Conservation (phyloP, 2,888 invertebrate species). For the Drosophila siamana region DNA sequence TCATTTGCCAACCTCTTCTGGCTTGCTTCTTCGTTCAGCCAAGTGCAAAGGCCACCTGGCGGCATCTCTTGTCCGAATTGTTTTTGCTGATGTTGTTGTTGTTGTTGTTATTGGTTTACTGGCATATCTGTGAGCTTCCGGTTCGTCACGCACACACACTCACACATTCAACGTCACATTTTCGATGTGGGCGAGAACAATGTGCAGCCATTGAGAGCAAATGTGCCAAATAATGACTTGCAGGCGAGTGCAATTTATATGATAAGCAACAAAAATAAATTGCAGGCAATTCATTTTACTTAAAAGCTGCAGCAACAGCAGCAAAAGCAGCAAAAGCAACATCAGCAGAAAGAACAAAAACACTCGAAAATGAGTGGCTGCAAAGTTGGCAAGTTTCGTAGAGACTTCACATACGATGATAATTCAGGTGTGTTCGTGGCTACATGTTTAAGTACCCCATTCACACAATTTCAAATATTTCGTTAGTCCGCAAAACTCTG, state of each 20-base stretch:
- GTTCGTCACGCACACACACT: conserved; percentile 71
- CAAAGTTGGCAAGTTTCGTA: conserved; percentile 52
- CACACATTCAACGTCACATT: conserved; percentile 22
- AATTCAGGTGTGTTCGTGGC: conserved; percentile 38
- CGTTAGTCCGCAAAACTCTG: conserved; percentile 52
- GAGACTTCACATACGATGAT: conserved; percentile 13
- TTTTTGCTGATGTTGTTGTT: too few relatives aligned
- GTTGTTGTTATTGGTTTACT: conserved; percentile 28
- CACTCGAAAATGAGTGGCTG: conserved; percentile 54
- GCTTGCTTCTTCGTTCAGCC: conserved; percentile 30
- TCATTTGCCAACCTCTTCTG: conserved; percentile 32
- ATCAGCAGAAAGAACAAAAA: conserved; percentile 9
- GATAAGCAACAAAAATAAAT: conserved; percentile 82
- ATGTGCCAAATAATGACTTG: conserved; percentile 82
- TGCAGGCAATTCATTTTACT: conserved; percentile 82
- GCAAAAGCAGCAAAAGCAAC: conserved; percentile 9
- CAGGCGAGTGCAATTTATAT: conserved; percentile 82
- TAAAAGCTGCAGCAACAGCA: conserved; percentile 69
- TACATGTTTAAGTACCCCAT: background rate
- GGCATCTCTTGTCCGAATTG: conserved; percentile 47
- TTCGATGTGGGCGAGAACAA: conserved; percentile 59
- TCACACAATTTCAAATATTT: conserved; percentile 61
- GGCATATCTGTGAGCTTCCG: conserved; percentile 70
- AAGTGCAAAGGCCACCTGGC: conserved; percentile 76
- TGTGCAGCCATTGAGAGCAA: conserved; percentile 81